Percentiles rank a stretch among this genome's conserved stretches.
Evolutionary conservation across 2,113 vertebrate species (phyloP).

Genomic region (Cheilinus undulatus): DNA sequence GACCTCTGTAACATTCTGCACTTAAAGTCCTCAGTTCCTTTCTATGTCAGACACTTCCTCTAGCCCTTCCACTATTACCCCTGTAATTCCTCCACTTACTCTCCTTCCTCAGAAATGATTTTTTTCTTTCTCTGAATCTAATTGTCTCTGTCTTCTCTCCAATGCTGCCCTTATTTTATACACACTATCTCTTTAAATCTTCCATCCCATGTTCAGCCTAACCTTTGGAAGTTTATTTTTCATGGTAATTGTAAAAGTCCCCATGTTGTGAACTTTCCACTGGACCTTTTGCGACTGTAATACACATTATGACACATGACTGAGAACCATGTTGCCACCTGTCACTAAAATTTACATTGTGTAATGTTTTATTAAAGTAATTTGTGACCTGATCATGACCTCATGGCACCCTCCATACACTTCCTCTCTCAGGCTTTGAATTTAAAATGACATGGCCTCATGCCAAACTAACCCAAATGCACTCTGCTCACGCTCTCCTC

Average conservation of each 20-base stretch:
- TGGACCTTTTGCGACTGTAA: neutral
- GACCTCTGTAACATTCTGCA: slow-evolving; percentile 17
- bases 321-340: slow-evolving; percentile 15
- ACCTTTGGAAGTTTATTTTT: slow-evolving; percentile 19
- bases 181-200: slow-evolving; percentile 8
- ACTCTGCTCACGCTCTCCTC: neutral
- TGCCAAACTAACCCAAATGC: slow-evolving; percentile 22
- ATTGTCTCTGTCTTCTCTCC: neutral
- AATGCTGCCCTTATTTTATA: neutral
- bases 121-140: neutral
- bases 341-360: slow-evolving; percentile 27
- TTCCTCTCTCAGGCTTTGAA: neutral
- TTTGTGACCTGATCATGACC: slow-evolving; percentile 36
- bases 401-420: slow-evolving; percentile 2
- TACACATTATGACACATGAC: slow-evolving; percentile 23
- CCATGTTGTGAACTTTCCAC: slow-evolving; percentile 5
- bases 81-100: neutral
- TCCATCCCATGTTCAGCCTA: slow-evolving; percentile 14
- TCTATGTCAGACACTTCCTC: slow-evolving; percentile 1
- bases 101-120: neutral
- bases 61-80: slow-evolving; percentile 1
- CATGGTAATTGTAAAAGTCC: slow-evolving; percentile 4
- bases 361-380: slow-evolving; percentile 29
- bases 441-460: slow-evolving; percentile 28
- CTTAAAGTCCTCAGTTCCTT: neutral